Evolutionary conservation across 2,797 vertebrate species (phyloP), one percentile per base, ranked within the genome.

Genomic region (Typhlichthys eigenmanni): DNA sequence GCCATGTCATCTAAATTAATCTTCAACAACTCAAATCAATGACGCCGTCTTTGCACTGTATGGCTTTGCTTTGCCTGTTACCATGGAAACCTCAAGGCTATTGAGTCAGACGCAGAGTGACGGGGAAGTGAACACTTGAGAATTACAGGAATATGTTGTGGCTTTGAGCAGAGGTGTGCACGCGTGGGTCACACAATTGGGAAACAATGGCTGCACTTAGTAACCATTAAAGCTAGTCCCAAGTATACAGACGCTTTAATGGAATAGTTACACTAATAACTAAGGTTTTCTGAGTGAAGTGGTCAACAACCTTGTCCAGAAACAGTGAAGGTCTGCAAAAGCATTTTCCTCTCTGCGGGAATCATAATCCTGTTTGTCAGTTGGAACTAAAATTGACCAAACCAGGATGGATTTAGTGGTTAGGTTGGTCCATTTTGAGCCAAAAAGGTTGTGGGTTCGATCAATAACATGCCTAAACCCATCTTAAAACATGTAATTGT

Each of bases 11-110:
- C 66, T 82, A 74, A 79, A 86, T 85, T 81, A 77, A 87, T 87
- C 80, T 81, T 69, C 53, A 64, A 65, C 72, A 83, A 85, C 86
- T 88, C 69, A 85, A 85, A 86, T 86, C 75, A 83, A 73, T 62
- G 73, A 58, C 69, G 77, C 64, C 69, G 68, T 58, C 71, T 66
- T 76, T 56, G 60, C 77, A 82, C 74, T 56, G 60, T 78, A 82
- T 81, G 77, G 83, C 71, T 75, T 76, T 29, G 69, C 66, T 63
- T 45, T 1, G 51, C 63, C 66, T 75, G 85, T 88, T 88, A 70
- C 89, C 78, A 87, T 85, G 86, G 89, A 60, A 86, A 90, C 87
- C 56, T 24, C 77, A 83, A 86, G 83, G 80, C 81, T 80, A 76
- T 75, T 29, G 66, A 72, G 52, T 67, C 62, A 68, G 60, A 58